Evolutionary conservation across 2,797 vertebrate genomes (phyloP), one percentile per base, ranked within the genome.

Genomic region (Chlorospingus semifuscus): DNA sequence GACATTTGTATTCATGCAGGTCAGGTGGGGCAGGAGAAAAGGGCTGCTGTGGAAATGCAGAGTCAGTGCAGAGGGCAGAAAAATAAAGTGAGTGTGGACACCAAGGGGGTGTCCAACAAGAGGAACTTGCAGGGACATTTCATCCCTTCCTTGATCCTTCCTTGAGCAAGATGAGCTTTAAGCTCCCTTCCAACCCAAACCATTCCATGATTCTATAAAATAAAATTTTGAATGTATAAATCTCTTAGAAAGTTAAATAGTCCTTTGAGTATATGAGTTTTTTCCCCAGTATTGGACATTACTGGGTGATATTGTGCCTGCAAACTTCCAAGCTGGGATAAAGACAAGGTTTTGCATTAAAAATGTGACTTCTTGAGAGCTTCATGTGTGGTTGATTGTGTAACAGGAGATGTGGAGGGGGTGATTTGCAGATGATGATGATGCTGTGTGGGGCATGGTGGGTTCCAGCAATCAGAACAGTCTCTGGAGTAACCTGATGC

Each of bases 401-500:
- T 83, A 44, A 32, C 39, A 74, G 37, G 79, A 68, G 68, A 36
- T 74, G 30, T 39, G 20, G 42, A 75, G 57, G 32, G 61, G 37
- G 8, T 88, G 16, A 53, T 81, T 75, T 68, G 76, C 69, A 75
- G 83, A 16, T 56, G 46, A n/a, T 66, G 44, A 34, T 80, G 64
- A 30, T 34, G 65, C 34, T 90, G 44, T 61, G 30, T 75, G 91
- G 78, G 77, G 36, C 32, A 1, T 22, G 39, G 12, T 50, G 63
- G 64, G 78, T 70, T 92, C 64, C 83, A 85, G 41, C 63, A 77
- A 47, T 80, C 80, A 77, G 21, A 90, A 11, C 0, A 1, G 39
- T 79, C 92, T 76, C 74, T 82, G 75, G 78, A 90, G 89, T 52
- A 85, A 90, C 64, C 57, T 87, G 88, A 64, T 5, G 4, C 50